phyloP scores from a whole-genome alignment of 2,797 vertebrate species.

The Cryptoprocta ferox region DNA sequence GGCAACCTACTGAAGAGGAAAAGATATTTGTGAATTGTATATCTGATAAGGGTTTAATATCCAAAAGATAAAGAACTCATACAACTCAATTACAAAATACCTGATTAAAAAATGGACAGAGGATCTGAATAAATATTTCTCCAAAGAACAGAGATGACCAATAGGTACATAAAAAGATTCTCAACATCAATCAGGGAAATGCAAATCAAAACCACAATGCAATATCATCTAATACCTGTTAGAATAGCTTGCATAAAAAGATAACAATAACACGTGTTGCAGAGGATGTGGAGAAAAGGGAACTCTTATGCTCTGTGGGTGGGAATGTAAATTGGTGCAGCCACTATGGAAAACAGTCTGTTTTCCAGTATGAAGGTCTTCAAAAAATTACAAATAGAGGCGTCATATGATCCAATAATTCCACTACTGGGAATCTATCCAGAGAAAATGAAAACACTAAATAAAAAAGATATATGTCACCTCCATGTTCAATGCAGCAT shows the following conservation, averaged over 20 bases:
- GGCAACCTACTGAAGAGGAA: neutral
- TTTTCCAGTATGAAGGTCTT: neutral
- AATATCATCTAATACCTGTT: neutral
- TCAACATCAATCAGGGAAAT: neutral
- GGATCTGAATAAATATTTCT: neutral
- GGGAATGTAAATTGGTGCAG: neutral
- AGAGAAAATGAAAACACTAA: neutral
- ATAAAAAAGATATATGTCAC: neutral
- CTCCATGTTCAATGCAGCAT: neutral
- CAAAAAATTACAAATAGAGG: neutral
- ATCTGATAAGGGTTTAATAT: neutral
- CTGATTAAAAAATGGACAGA: neutral
- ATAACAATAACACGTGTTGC: neutral
- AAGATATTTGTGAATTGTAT: neutral
- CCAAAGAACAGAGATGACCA: neutral
- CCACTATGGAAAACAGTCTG: neutral
- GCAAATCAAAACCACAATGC: neutral
- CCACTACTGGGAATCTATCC: neutral
- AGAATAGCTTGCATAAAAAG: neutral
- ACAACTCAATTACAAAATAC: neutral
- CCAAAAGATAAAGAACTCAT: neutral
- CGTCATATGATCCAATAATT: neutral
- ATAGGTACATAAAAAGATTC: neutral
- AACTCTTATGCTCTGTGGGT: neutral
- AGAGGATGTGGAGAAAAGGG: neutral